Conservation (phyloP, 2,113 vertebrate species). For the Odocoileus virginianus region DNA sequence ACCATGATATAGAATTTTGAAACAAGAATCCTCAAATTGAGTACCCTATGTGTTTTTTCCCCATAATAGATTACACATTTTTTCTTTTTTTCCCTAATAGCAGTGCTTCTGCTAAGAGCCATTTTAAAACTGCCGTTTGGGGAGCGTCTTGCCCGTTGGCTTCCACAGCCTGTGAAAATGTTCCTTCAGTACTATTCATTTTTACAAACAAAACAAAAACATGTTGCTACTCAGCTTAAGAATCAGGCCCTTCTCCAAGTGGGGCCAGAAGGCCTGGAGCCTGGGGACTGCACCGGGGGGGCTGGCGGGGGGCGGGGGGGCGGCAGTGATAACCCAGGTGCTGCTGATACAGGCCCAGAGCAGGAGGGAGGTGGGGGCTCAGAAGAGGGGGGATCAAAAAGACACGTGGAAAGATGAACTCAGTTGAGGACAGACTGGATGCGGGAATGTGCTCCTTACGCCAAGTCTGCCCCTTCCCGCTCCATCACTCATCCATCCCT, state of each 20-base stretch:
- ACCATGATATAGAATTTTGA: background rate
- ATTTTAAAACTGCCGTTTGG: background rate
- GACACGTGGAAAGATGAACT: background rate
- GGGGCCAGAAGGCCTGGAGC: background rate
- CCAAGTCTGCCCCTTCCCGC: background rate
- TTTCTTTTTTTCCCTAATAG: background rate
- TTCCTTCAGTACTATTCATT: background rate
- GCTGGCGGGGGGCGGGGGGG: fast-evolving
- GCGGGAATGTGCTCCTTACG: background rate
- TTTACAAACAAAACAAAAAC: background rate
- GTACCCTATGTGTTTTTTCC: background rate
- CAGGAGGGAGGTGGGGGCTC: fast-evolving
- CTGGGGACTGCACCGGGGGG: background rate
- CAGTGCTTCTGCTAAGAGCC: background rate
- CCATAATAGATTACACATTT: background rate
- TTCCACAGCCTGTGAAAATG: background rate
- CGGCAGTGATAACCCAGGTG: background rate
- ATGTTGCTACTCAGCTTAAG: background rate
- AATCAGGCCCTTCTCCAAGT: background rate
- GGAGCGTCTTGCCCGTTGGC: background rate
- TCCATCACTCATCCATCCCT: background rate
- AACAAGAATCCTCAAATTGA: background rate
- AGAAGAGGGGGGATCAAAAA: background rate
- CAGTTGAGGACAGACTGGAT: background rate
- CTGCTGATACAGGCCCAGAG: background rate